phyloP scores from a whole-genome alignment of 1,140 invertebrate species.

The Drosophila seguyi region DNA sequence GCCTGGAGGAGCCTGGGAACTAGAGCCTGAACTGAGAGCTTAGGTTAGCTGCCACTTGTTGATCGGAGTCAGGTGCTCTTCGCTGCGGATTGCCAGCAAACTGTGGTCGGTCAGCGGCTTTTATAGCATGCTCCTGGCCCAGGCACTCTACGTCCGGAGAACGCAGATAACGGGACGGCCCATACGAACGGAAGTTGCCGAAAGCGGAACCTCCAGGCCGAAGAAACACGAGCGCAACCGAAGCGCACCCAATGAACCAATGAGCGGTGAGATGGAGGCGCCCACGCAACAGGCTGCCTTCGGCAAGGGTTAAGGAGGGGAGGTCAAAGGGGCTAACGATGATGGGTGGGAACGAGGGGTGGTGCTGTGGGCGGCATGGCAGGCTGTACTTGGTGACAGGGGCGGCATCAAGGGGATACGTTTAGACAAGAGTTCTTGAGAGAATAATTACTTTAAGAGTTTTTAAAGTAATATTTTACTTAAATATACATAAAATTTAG shows the following conservation, averaged over 20 bases:
- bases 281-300: no score
- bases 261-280: no score
- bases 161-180: conserved; percentile 62
- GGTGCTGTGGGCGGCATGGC: conserved; percentile 6
- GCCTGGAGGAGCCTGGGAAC: background rate
- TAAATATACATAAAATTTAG: background rate
- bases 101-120: conserved; percentile 64
- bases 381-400: no score
- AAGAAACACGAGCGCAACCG: conserved; percentile 41
- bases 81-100: conserved; percentile 73
- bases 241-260: conserved; percentile 53
- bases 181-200: conserved; percentile 56
- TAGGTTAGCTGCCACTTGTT: conserved; percentile 19
- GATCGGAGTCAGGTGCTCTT: conserved; percentile 45
- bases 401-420: conserved; percentile 4
- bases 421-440: background rate
- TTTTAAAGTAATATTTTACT: no score
- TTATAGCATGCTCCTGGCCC: conserved; percentile 59
- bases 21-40: conserved; percentile 4
- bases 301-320: no score
- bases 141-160: conserved; percentile 7
- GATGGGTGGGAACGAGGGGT: background rate
- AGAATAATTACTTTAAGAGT: no score
- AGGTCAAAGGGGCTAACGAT: background rate
- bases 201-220: conserved; percentile 27